phyloP scores from a whole-genome alignment of 2,797 vertebrate species.

The Borostomias antarcticus region DNA sequence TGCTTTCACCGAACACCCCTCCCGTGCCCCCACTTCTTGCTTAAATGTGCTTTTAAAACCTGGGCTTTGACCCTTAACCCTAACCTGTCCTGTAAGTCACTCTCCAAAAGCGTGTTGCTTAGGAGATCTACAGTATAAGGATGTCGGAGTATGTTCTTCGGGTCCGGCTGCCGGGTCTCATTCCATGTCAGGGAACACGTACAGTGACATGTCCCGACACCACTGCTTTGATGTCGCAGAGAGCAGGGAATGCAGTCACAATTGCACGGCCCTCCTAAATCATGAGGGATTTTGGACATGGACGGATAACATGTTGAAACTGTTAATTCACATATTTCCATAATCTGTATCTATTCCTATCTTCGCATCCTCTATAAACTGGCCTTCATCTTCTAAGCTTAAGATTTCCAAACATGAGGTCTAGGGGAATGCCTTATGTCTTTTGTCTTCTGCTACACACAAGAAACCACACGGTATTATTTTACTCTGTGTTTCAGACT shows the following conservation, averaged over 20 bases:
- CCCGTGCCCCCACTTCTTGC: constrained; percentile 45
- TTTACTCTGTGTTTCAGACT: too few relatives aligned
- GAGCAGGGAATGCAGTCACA: constrained; percentile 34
- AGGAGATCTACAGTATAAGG: constrained; percentile 54
- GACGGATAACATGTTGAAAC: constrained; percentile 36
- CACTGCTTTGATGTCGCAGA: neutral
- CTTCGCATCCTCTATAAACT: constrained; percentile 23
- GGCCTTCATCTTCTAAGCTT: constrained; percentile 39
- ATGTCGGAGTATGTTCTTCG: constrained; percentile 36
- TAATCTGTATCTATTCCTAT: constrained; percentile 13
- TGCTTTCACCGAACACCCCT: constrained; percentile 36
- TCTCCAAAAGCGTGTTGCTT: constrained; percentile 43
- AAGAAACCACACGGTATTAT: neutral
- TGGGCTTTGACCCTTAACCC: too few relatives aligned
- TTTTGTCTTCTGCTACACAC: too few relatives aligned
- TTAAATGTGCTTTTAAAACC: constrained; percentile 60
- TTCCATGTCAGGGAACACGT: constrained; percentile 33
- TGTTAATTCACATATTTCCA: constrained; percentile 21
- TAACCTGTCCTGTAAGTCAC: constrained; percentile 59
- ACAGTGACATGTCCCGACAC: constrained; percentile 59
- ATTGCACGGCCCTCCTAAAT: constrained; percentile 29
- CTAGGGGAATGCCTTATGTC: constrained; percentile 30
- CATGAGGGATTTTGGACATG: neutral
- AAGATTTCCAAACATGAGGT: constrained; percentile 43
- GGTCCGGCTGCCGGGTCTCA: constrained; percentile 38